Percentiles rank a stretch among this genome's conserved stretches.
These are phyloP conservation scores for Platypus cylindrus DNA, from an alignment of 2,888 invertebrate genomes.

Conservation along the genomic window DNA sequence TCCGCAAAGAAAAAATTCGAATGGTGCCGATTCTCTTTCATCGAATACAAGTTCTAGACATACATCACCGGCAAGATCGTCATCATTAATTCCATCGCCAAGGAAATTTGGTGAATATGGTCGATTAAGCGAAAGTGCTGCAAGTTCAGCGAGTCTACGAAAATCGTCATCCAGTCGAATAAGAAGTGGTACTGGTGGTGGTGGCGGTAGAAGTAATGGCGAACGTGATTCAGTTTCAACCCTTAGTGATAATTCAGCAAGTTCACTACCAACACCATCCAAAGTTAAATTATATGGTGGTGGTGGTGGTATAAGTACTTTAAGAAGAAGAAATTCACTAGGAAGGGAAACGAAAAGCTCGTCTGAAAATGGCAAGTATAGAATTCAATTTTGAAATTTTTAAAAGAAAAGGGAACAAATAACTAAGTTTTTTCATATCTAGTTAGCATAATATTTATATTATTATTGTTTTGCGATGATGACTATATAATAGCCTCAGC, in stretches of 20 bases:
- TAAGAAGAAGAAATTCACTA: conserved; percentile 43
- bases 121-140: conserved; percentile 41
- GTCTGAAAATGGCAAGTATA: conserved; percentile 49
- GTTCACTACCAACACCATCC: conserved; percentile 46
- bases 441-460: too few species aligned
- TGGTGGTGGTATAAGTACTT: too few species aligned
- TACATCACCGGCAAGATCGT: conserved; percentile 38
- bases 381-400: conserved; percentile 53
- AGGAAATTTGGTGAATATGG: conserved; percentile 46
- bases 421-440: too few species aligned
- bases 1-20: conserved; percentile 32
- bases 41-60: conserved; percentile 33
- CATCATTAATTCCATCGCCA: conserved; percentile 41
- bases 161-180: conserved; percentile 31
- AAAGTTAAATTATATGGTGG: conserved; percentile 37
- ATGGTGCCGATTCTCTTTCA: conserved; percentile 32
- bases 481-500: too few species aligned
- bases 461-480: too few species aligned
- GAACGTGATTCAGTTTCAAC: conserved; percentile 43
- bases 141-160: conserved; percentile 28
- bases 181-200: conserved; percentile 31
- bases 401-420: too few species aligned
- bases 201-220: too few species aligned
- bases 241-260: conserved; percentile 42
- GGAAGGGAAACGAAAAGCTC: conserved; percentile 42